Evolutionary conservation across 2,797 vertebrate genomes (phyloP).

Genomic region (Emydoidea blandingii): DNA sequence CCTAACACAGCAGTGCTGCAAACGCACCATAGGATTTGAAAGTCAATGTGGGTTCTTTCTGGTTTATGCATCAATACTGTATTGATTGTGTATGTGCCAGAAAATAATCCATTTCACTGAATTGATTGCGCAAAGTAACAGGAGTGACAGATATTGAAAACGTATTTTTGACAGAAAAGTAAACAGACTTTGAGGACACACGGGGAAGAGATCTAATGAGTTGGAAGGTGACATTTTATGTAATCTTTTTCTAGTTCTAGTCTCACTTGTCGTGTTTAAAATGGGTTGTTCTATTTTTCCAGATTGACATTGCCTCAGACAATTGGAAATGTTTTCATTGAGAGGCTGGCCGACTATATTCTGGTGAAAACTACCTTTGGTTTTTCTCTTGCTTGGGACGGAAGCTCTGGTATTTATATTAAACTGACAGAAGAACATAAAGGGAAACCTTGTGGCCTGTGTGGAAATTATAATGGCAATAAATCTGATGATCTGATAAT

Average conservation of each 20-base stretch:
- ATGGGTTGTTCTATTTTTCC: constrained; percentile 62
- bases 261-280: constrained; percentile 34
- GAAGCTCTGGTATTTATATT: constrained; percentile 94
- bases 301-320: constrained; percentile 93
- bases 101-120: background rate
- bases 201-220: background rate
- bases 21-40: background rate
- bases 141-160: background rate
- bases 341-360: constrained; percentile 96
- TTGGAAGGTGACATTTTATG: background rate
- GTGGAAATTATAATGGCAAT: constrained; percentile 96
- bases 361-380: constrained; percentile 97
- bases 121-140: fast-evolving
- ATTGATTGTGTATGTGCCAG: background rate
- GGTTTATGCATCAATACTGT: background rate
- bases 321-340: constrained; percentile 91
- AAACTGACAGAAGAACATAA: constrained; percentile 95
- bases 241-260: background rate
- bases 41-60: background rate
- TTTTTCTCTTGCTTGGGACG: constrained; percentile 98
- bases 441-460: constrained; percentile 93
- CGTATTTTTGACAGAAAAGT: background rate
- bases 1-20: fast-evolving
- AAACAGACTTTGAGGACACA: background rate
- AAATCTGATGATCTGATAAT: constrained; percentile 93